Base-by-base conservation (phyloP, 1,140 invertebrate species). In the Oedothorax gibbosus region DNA sequence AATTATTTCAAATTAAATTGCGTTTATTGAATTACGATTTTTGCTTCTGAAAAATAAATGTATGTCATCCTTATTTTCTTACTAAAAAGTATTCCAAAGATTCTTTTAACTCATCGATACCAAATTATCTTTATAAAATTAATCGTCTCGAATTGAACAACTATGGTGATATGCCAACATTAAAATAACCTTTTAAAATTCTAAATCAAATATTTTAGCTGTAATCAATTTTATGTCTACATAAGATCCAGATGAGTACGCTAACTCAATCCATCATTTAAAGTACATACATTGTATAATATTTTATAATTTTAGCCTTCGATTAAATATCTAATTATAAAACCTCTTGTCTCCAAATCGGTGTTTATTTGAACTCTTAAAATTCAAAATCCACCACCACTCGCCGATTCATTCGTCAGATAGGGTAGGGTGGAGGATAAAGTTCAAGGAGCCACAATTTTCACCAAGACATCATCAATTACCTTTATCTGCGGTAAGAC, bases 401-500 rank as follows among this genome's bases (percentile, higher is more conserved):
- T n/a, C n/a, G n/a, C n/a, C 35, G 35, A 35, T 35, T 35, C 35
- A 35, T 35, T 35, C 35, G 35, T 18, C 57, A 79, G 76, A 54
- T 79, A 79, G 14, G 76, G 72, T 56, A 62, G 56, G 15, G 15
- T 35, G 12, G 35, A 35, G 35, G 57, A 60, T 77, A 77, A 77
- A 60, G 75, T 77, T 77, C 75, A 77, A 77, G 75, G 57, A 64
- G 75, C 75, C 75, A 64, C 14, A 35, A 62, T 35, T 35, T 35
- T 35, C 35, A 35, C 56, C 75, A 21, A 35, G 76, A n/a, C 49
- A 68, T 79, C 76, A 79, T 79, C 76, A 79, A 79, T 79, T 79
- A 79, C 60, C 76, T 79, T 79, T 79, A 79, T 79, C 76, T 79
- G 64, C 64, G 64, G 76, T 66, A 64, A 64, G 62, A 35, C 50